phyloP scores from a whole-genome alignment of 2,888 invertebrate species.

The Arge pagana region DNA sequence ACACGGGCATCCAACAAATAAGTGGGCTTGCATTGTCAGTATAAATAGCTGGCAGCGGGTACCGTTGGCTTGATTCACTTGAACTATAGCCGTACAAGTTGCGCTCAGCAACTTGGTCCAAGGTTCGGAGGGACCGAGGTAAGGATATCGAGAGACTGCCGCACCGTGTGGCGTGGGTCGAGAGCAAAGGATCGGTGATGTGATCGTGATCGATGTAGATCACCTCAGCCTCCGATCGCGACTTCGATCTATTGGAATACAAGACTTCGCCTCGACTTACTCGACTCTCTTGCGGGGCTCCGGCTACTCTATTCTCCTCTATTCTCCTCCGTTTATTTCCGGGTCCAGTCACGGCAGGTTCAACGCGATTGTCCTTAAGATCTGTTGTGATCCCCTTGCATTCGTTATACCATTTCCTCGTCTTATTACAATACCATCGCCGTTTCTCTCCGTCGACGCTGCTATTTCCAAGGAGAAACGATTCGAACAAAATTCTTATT shows the following conservation, averaged over 20 bases:
- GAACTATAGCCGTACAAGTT: no score
- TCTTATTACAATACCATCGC: no score
- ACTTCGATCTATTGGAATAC: constrained; percentile 18
- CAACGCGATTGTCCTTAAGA: constrained; percentile 42
- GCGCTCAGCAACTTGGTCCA: no score
- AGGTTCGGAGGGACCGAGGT: constrained; percentile 1
- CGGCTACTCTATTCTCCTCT: no score
- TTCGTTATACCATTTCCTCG: no score
- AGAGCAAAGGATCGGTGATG: constrained; percentile 32
- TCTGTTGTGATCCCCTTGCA: constrained; percentile 41
- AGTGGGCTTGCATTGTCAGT: constrained; percentile 8
- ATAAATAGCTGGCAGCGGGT: constrained; percentile 13
- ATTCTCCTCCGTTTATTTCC: no score
- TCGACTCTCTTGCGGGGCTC: constrained; percentile 8
- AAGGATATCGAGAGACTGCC: neutral
- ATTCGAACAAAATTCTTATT: no score
- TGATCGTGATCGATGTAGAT: constrained; percentile 56
- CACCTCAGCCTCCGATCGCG: constrained; percentile 32
- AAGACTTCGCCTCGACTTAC: neutral
- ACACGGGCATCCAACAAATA: neutral
- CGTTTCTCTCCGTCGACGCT: no score
- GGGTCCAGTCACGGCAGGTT: constrained; percentile 53
- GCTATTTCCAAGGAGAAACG: no score
- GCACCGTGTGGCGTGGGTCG: neutral
- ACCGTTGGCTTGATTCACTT: constrained; percentile 10